phyloP scores from a whole-genome alignment of 2,888 invertebrate genomes.

The Drosophila paracracens region DNA sequence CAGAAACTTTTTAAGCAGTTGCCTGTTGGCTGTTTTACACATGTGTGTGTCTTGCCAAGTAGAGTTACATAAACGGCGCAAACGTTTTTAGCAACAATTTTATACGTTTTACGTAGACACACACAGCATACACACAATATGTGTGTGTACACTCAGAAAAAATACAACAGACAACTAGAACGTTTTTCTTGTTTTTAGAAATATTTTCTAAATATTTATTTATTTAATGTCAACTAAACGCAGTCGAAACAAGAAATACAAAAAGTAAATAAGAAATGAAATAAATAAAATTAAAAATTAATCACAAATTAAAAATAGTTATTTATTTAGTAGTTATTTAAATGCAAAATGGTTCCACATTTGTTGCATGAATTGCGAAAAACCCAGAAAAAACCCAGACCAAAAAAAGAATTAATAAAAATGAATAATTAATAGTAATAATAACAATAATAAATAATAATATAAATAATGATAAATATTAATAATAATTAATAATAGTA shows the following conservation, averaged over 20 bases:
- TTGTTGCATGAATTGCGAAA: background rate
- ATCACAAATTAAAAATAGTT: background rate
- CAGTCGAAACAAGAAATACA: background rate
- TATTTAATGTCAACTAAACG: background rate
- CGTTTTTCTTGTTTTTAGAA: background rate
- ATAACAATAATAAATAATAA: too few relatives aligned
- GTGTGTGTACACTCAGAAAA: background rate
- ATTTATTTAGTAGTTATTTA: background rate
- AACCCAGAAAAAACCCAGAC: background rate
- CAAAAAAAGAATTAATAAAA: too few relatives aligned
- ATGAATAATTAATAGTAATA: too few relatives aligned
- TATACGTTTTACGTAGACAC: slow-evolving; percentile 41
- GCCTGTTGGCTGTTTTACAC: slow-evolving; percentile 30
- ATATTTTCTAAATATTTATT: background rate
- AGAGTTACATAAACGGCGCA: slow-evolving; percentile 51
- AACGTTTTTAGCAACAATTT: slow-evolving; percentile 35
- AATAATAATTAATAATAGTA: too few relatives aligned
- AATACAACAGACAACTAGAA: background rate
- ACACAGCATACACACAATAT: slow-evolving; percentile 1
- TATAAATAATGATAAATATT: too few relatives aligned
- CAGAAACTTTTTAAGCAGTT: slow-evolving; percentile 74
- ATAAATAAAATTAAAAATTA: background rate
- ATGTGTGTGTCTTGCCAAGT: slow-evolving; percentile 15
- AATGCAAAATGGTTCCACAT: background rate
- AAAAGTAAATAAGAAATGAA: background rate